Base-by-base conservation (phyloP, 2,888 invertebrate genomes). In the Chrysina gloriosa region DNA sequence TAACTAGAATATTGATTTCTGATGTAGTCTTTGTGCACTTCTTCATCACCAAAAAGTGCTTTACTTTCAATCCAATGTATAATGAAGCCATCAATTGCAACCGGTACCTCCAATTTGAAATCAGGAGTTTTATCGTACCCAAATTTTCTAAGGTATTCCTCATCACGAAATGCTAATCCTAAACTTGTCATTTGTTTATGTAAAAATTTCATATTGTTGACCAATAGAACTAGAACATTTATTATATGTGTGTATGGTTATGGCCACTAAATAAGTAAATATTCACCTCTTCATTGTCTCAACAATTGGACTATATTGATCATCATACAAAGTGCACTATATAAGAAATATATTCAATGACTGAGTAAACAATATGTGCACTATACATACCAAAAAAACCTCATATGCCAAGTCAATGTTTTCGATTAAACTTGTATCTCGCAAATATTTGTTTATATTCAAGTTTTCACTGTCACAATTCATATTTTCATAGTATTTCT, bases 11-110 rank as follows among this genome's bases (percentile, higher is more conserved):
- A 90, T 80, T 97, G 97, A 73, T 94, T 92, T 76, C 90, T 90
- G 63, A 94, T 86, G 82, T 96, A 95, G 7, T 87, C 89, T 47
- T 89, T 87, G 82, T 97, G 97, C 65, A 90, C 89, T 75, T 91
- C 90, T 72, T 89, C 87, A 84, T 95, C 94, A 2, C 94, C 97
- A 86, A 97, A 97, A n/a, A 93, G 87, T 0, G 97, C 97, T 84
- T 97, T 97, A 76, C 97, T 96, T 83, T 97, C 97, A 69, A 97
- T 94, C 97, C 97, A 97, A 81, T 96, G 94, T 0, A 97, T 88
- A 23, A 97, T 89, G 76, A 90, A 89, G 1, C 93, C 94, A 81
- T 94, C 91, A 21, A 95, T 88, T 27, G 93, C 92, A 71, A 96
- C 91, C 0, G 97, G 97, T 19, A 96, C 88, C 80, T 95, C 94